phyloP scores from a whole-genome alignment of 2,888 invertebrate genomes.

The Drosophila paramelanica region DNA sequence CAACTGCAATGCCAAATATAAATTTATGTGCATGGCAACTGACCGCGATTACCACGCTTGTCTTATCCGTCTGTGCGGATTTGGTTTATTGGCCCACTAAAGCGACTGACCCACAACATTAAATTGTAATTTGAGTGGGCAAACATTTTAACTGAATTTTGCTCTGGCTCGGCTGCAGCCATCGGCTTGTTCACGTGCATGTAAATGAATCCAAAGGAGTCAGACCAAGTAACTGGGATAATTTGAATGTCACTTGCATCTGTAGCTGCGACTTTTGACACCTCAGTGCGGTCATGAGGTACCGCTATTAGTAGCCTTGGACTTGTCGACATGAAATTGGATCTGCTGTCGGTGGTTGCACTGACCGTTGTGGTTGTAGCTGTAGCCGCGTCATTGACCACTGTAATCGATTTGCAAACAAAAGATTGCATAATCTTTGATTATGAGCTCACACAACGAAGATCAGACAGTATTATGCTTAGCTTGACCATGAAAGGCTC shows the following conservation, averaged over 20 bases:
- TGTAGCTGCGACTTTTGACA: conserved; percentile 49
- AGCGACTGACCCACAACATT: conserved; percentile 76
- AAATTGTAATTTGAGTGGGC: conserved; percentile 79
- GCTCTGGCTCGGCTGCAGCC: conserved; percentile 11
- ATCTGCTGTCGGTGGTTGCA: conserved; percentile 14
- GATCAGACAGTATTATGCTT: not conserved
- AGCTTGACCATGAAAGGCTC: conserved; percentile 22
- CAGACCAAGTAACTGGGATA: conserved; percentile 36
- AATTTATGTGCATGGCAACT: conserved; percentile 72
- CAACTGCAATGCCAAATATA: conserved; percentile 56
- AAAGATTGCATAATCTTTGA: conserved; percentile 68
- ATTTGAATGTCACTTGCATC: conserved; percentile 49
- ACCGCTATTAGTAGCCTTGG: conserved; percentile 39
- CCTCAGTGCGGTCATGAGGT: conserved; percentile 45
- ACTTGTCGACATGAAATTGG: conserved; percentile 29
- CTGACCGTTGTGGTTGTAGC: conserved; percentile 1
- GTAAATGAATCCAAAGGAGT: conserved; percentile 31
- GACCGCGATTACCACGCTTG: conserved; percentile 61
- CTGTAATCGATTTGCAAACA: conserved; percentile 57
- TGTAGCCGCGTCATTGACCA: conserved; percentile 57
- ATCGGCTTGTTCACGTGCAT: conserved; percentile 27
- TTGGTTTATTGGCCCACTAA: conserved; percentile 80
- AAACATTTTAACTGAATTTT: conserved; percentile 70
- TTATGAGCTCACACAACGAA: conserved; percentile 40
- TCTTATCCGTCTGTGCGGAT: conserved; percentile 57